A percentile compares a stretch with the other conserved stretches of the same genome.
Evolutionary conservation across 2,797 vertebrate genomes (phyloP).

Genomic region (Taeniopygia guttata): DNA sequence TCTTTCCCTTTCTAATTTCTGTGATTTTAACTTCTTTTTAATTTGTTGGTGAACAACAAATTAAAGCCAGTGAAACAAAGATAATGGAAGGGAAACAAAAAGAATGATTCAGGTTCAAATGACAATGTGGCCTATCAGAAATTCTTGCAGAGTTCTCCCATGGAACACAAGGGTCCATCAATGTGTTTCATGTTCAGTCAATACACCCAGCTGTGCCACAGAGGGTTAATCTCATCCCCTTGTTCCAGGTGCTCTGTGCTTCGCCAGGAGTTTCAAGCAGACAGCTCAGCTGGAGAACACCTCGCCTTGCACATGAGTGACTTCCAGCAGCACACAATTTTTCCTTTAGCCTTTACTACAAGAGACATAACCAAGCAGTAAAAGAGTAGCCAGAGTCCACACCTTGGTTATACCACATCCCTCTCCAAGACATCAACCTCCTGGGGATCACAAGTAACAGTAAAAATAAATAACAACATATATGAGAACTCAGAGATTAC

Average conservation of each 20-base stretch:
- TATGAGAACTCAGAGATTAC: background rate
- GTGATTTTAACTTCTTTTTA: background rate
- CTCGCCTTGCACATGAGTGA: background rate
- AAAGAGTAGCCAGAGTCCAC: background rate
- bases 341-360: background rate
- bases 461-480: background rate
- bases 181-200: rapidly evolving
- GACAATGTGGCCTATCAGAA: background rate
- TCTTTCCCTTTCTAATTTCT: background rate
- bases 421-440: background rate
- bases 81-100: background rate
- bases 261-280: rapidly evolving
- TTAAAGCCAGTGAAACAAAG: background rate
- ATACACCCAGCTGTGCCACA: background rate
- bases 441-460: background rate
- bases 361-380: background rate
- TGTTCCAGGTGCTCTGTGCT: background rate
- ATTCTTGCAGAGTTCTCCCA: background rate
- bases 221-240: background rate
- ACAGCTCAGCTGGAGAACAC: background rate
- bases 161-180: background rate
- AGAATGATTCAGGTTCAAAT: background rate
- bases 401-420: background rate
- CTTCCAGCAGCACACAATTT: background rate
- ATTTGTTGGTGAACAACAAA: background rate